phyloP scores from a whole-genome alignment of 1,140 invertebrate genomes.

The Listronotus oregonensis region DNA sequence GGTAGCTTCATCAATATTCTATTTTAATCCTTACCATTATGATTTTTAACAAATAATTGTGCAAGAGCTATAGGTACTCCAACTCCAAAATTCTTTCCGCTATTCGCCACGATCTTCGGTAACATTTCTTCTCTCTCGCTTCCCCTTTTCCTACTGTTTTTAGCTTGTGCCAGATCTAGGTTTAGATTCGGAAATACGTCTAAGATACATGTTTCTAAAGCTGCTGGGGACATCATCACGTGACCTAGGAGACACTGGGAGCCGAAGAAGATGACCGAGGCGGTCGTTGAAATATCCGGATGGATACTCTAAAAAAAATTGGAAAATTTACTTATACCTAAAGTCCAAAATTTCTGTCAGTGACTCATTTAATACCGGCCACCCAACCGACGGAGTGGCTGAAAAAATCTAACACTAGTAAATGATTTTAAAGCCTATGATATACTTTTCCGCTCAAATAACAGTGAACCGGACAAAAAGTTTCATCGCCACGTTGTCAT shows the following conservation, averaged over 20 bases:
- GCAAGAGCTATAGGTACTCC: conserved; percentile 51
- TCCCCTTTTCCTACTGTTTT: conserved; percentile 36
- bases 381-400: no score
- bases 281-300: neutral
- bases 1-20: neutral
- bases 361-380: no score
- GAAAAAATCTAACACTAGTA: no score
- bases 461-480: no score
- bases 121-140: conserved; percentile 46
- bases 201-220: conserved; percentile 50
- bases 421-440: no score
- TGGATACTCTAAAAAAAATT: conserved; percentile 9
- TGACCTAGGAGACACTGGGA: conserved; percentile 52
- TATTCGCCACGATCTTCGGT: conserved; percentile 46
- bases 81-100: conserved; percentile 48
- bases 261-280: conserved; percentile 43
- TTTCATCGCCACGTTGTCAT: no score
- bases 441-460: no score
- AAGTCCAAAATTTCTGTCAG: no score
- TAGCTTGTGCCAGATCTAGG: conserved; percentile 44
- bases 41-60: conserved; percentile 51
- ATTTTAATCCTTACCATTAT: conserved; percentile 42
- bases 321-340: neutral
- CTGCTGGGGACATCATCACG: conserved; percentile 53
- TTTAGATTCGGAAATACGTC: conserved; percentile 51